phyloP scores from a whole-genome alignment of 2,113 vertebrate genomes.

The Carettochelys insculpta region DNA sequence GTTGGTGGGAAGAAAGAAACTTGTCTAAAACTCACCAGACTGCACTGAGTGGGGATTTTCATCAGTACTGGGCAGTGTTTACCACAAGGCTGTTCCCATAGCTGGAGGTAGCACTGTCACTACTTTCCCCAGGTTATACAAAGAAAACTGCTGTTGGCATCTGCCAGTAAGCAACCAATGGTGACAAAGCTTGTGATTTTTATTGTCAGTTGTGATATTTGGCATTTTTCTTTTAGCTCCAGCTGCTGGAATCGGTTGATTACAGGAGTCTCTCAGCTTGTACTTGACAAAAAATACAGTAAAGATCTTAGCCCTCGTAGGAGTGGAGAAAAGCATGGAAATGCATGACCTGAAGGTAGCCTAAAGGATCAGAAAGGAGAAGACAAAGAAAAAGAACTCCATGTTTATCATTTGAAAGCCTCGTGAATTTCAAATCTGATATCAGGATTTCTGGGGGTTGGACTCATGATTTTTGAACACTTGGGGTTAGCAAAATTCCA shows the following conservation, averaged over 20 bases:
- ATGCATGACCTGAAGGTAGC: background rate
- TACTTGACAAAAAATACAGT: background rate
- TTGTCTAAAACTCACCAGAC: background rate
- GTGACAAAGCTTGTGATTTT: fast-evolving
- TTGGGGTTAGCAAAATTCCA: background rate
- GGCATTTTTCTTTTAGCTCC: background rate
- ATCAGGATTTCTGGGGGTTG: background rate
- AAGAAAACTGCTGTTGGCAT: fast-evolving
- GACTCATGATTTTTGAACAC: background rate
- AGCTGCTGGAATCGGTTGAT: fast-evolving
- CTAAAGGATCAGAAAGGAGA: background rate
- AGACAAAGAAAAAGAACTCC: background rate
- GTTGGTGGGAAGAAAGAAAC: background rate
- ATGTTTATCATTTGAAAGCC: background rate
- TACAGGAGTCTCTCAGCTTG: background rate
- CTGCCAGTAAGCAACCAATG: fast-evolving
- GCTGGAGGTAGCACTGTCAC: background rate
- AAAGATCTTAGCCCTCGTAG: background rate
- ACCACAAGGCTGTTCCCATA: background rate
- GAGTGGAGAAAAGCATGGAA: background rate
- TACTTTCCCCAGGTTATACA: fast-evolving
- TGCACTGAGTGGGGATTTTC: background rate
- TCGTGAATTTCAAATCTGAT: background rate
- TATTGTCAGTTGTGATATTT: fast-evolving
- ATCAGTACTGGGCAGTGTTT: background rate